Conservation (phyloP, 2,113 vertebrate species). For the Psittacus erithacus region DNA sequence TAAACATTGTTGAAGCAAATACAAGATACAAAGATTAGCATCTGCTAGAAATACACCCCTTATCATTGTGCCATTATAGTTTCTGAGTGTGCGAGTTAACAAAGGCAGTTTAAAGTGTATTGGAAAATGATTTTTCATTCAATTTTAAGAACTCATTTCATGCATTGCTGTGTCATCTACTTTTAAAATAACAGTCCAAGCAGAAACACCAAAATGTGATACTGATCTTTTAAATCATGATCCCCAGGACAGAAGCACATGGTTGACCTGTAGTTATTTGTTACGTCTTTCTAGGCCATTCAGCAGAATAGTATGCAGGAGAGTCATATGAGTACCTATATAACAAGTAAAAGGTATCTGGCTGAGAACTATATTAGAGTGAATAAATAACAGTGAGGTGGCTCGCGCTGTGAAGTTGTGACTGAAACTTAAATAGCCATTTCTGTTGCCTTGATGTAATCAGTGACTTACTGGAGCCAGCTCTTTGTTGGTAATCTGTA, state of each 20-base stretch:
- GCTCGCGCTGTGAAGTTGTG: conserved; percentile 37
- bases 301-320: conserved; percentile 34
- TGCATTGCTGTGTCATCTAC: conserved; percentile 57
- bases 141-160: conserved; percentile 69
- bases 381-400: conserved; percentile 62
- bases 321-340: conserved; percentile 28
- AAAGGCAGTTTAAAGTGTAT: conserved; percentile 47
- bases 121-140: conserved; percentile 54
- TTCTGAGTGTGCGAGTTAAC: conserved; percentile 41
- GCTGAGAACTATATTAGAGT: conserved; percentile 65
- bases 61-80: conserved; percentile 13
- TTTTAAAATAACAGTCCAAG: conserved; percentile 57
- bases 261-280: conserved; percentile 50
- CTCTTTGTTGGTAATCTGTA: conserved; percentile 55
- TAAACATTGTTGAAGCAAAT: not conserved
- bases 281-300: conserved; percentile 30
- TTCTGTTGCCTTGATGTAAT: conserved; percentile 51
- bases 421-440: conserved; percentile 50
- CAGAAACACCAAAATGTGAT: conserved; percentile 39
- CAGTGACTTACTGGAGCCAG: conserved; percentile 55
- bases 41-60: conserved; percentile 16
- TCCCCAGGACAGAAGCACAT: conserved; percentile 35
- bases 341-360: conserved; percentile 53
- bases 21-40: conserved; percentile 1
- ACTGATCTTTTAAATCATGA: not conserved